Evolutionary conservation across 1,140 invertebrate genomes (phyloP), one percentile per base, ranked within the genome.

Genomic region (Chymomyza costata): DNA sequence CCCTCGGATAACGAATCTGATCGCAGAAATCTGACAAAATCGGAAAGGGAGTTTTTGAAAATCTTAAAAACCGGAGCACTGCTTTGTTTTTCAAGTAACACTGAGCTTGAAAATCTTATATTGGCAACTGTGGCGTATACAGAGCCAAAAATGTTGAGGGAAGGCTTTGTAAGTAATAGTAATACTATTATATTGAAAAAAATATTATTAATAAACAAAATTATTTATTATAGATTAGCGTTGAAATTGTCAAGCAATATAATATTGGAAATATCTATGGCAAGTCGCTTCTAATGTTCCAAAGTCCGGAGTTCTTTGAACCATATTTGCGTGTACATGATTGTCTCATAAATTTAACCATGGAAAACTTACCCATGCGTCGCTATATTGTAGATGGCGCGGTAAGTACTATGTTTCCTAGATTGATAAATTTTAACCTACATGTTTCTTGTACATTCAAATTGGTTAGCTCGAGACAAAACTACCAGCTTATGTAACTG

Each of bases 31-130:
- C 81, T 6, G 66, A 61, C 6, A 67, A 82, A 83, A 40, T 62
- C 14, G 13, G 15, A 34, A 32, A 2, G 10, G 7, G 14, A 81
- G 25, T 87, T 28, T 6, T 13, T 80, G 1, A 32, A 63, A 0
- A 62, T 30, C 39, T 88, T 95, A 18, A 88, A 94, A 70, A 90
- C 86, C 84, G 93, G 93, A 0, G 91, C 92, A 0, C 83, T 95
- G n/a, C 62, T 95, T 0, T 89, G 92, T 54, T 88, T 95, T 17
- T 92, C 92, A 1, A 85, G 61, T 6, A 64, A 84, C 21, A 89
- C 93, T 69, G 87, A 91, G 38, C 95, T 94, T 81, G 83, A 88
- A 18, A 89, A 88, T 19, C 86, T 93, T 21, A 83, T 92, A 25
- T 89, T 93, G 62, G 93, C 89, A 11, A 90, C 88, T 1, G 90